Evolutionary conservation across 2,113 vertebrate species (phyloP).

Genomic region (Nipponia nippon): DNA sequence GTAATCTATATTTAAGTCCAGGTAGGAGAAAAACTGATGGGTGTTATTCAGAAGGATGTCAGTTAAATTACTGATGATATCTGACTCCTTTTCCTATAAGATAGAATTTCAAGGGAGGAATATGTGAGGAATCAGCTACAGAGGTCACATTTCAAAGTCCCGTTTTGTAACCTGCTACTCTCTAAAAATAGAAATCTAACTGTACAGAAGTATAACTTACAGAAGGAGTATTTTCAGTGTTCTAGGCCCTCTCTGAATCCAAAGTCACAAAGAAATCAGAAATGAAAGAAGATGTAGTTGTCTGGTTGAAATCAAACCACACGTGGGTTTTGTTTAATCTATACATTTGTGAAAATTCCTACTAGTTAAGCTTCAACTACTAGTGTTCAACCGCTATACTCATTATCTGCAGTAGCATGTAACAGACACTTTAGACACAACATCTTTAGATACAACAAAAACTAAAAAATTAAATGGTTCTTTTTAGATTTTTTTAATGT

Average conservation of each 20-base stretch:
- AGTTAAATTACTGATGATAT: neutral
- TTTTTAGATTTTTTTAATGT: neutral
- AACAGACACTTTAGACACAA: neutral
- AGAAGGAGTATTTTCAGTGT: neutral
- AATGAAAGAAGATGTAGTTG: neutral
- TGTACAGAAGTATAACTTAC: neutral
- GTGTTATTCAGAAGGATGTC: neutral
- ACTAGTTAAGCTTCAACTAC: neutral
- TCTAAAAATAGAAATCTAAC: neutral
- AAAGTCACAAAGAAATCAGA: neutral
- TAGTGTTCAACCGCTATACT: neutral
- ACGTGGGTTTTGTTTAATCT: neutral
- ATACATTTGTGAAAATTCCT: neutral
- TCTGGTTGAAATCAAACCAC: neutral
- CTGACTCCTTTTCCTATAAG: neutral
- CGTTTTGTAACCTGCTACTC: neutral
- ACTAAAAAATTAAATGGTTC: neutral
- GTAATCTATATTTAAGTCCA: neutral
- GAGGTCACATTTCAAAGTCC: slow-evolving; percentile 26
- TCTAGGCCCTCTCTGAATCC: neutral
- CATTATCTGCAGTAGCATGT: neutral
- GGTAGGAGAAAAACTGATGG: neutral
- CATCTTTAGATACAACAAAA: neutral
- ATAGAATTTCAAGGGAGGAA: neutral
- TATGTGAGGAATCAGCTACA: neutral